phyloP scores from a whole-genome alignment of 2,113 vertebrate species.

The Hypanus sabinus region DNA sequence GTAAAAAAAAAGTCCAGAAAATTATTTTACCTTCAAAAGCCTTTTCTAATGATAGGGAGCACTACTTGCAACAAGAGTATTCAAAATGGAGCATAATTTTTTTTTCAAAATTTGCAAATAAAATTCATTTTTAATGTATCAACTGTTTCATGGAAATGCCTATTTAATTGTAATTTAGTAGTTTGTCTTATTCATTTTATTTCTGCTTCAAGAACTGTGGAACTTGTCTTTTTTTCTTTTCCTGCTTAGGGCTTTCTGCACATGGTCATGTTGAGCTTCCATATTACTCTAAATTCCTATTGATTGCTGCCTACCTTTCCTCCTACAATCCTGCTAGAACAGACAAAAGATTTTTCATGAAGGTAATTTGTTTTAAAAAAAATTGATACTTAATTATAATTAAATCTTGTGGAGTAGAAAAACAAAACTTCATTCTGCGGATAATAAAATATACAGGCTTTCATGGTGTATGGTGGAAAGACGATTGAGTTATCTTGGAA shows the following conservation, averaged over 20 bases:
- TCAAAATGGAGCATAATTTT: not conserved
- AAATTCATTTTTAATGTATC: not conserved
- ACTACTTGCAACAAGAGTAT: not conserved
- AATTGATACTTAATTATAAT: not conserved
- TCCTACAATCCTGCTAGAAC: slow-evolving; percentile 93
- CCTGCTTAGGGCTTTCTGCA: slow-evolving; percentile 73
- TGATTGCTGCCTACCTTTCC: slow-evolving; percentile 91
- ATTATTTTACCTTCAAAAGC: not conserved
- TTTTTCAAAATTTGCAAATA: not conserved
- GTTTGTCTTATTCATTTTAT: not conserved
- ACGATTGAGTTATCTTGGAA: not conserved
- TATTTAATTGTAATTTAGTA: not conserved
- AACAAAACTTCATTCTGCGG: not conserved
- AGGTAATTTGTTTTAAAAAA: slow-evolving; percentile 57
- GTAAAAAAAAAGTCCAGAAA: not conserved
- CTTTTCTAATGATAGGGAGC: not conserved
- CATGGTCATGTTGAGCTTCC: slow-evolving; percentile 88
- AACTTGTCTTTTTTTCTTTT: slow-evolving; percentile 39
- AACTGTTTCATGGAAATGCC: not conserved
- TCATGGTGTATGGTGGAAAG: not conserved
- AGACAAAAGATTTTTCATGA: slow-evolving; percentile 92
- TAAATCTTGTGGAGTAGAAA: not conserved
- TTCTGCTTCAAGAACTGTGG: not conserved
- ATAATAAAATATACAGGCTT: not conserved
- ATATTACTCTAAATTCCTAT: slow-evolving; percentile 93